A percentile compares a stretch with the other conserved stretches of the same genome.
phyloP scores from a whole-genome alignment of 2,113 vertebrate species.

The Petrocephalus microphthalmus region DNA sequence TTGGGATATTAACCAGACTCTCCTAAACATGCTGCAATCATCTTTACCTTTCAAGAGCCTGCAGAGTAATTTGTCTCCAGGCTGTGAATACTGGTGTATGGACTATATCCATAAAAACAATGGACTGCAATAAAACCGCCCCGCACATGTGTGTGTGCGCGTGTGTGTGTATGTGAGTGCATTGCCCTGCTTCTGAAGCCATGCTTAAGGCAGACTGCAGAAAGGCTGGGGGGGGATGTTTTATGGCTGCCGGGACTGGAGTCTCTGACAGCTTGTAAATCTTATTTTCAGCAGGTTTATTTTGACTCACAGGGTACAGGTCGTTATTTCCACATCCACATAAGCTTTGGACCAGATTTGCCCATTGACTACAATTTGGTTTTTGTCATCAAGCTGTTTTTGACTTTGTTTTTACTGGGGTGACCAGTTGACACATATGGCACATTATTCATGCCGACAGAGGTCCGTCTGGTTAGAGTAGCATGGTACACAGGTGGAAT shows the following conservation, averaged over 20 bases:
- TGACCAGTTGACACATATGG: not conserved
- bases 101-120: not conserved
- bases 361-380: not conserved
- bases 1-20: not conserved
- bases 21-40: not conserved
- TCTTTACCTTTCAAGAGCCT: not conserved
- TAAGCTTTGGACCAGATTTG: not conserved
- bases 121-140: not conserved
- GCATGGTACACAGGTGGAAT: not conserved
- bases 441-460: not conserved
- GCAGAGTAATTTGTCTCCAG: not conserved
- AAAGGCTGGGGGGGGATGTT: not conserved
- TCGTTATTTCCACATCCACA: not conserved
- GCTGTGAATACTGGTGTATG: not conserved
- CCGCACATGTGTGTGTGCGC: not conserved
- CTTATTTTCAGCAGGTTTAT: conserved; percentile 7
- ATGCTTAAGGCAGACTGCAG: not conserved
- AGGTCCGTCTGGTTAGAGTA: not conserved
- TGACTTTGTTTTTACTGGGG: not conserved
- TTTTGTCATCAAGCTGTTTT: not conserved
- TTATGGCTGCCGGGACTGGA: not conserved
- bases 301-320: not conserved
- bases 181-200: too few relatives aligned
- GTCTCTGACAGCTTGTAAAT: not conserved
- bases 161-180: not conserved